Evolutionary conservation across 2,113 vertebrate genomes (phyloP).

Genomic region (Calyptommatus sinebrachiatus): DNA sequence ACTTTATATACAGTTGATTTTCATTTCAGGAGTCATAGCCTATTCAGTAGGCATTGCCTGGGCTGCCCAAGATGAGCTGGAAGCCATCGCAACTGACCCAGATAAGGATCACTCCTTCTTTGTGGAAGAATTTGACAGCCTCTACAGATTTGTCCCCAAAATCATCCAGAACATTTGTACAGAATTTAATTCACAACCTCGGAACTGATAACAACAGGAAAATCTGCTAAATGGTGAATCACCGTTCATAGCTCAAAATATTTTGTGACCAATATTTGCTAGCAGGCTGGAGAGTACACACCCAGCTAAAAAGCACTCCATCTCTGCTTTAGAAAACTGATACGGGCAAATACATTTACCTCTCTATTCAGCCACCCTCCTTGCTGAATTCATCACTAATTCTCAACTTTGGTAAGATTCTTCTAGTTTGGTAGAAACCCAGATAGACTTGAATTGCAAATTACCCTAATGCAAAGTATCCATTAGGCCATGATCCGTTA

Average conservation of each 20-base stretch:
- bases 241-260: background rate
- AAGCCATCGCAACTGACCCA: conserved; percentile 91
- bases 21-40: conserved; percentile 85
- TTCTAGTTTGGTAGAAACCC: background rate
- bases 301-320: conserved; percentile 35
- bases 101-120: conserved; percentile 95
- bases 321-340: conserved; percentile 29
- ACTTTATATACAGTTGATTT: conserved; percentile 26
- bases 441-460: background rate
- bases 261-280: conserved; percentile 18
- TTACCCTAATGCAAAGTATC: background rate
- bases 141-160: conserved; percentile 84
- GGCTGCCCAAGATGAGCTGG: conserved; percentile 95
- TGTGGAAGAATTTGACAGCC: conserved; percentile 94
- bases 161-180: conserved; percentile 95
- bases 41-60: conserved; percentile 93
- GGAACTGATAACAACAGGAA: conserved; percentile 77
- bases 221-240: background rate
- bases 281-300: conserved; percentile 28
- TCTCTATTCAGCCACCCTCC: too few species aligned
- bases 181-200: conserved; percentile 96
- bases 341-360: background rate
- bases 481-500: background rate
- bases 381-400: conserved; percentile 38
- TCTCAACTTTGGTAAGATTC: background rate